Percentiles rank a stretch among this genome's conserved stretches.
Conservation (phyloP, 2,888 invertebrate species). For the Drosophila anomalata region DNA sequence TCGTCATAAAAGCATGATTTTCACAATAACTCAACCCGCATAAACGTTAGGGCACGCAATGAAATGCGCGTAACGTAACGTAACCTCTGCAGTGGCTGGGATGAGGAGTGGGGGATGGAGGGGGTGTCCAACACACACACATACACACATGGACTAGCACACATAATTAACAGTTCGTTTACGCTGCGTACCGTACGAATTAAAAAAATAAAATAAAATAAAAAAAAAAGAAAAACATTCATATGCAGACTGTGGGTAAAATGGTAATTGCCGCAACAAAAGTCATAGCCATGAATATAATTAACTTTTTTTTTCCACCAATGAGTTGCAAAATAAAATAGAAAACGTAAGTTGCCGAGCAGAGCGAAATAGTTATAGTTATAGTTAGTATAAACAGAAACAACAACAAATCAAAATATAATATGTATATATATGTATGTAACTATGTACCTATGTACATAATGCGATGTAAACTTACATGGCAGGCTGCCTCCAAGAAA, state of each 20-base stretch:
- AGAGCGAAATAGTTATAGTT: constrained; percentile 42
- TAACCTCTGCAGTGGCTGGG: constrained; percentile 32
- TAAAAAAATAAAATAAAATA: constrained; percentile 2
- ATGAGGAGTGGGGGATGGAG: constrained; percentile 5
- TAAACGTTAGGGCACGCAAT: constrained; percentile 34
- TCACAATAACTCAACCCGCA: constrained; percentile 3
- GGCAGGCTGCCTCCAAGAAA: constrained; percentile 44
- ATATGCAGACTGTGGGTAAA: constrained; percentile 30
- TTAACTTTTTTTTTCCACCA: constrained; percentile 53
- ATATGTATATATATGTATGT: too few relatives aligned
- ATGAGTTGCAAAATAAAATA: constrained; percentile 71
- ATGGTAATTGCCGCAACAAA: constrained; percentile 47
- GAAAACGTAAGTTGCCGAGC: constrained; percentile 62
- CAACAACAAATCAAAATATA: constrained; percentile 35
- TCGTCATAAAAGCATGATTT: neutral
- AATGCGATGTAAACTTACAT: constrained; percentile 69
- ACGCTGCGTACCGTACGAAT: constrained; percentile 64
- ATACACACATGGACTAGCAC: constrained; percentile 23
- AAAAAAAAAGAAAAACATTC: constrained; percentile 2
- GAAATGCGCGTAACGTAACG: constrained; percentile 41
- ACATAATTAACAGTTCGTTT: constrained; percentile 76
- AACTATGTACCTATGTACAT: constrained; percentile 50
- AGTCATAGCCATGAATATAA: constrained; percentile 66
- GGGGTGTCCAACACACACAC: neutral
- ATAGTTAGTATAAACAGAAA: constrained; percentile 15